Conservation (phyloP, 2,797 vertebrate genomes). For the Microctenopoma lineatum region DNA sequence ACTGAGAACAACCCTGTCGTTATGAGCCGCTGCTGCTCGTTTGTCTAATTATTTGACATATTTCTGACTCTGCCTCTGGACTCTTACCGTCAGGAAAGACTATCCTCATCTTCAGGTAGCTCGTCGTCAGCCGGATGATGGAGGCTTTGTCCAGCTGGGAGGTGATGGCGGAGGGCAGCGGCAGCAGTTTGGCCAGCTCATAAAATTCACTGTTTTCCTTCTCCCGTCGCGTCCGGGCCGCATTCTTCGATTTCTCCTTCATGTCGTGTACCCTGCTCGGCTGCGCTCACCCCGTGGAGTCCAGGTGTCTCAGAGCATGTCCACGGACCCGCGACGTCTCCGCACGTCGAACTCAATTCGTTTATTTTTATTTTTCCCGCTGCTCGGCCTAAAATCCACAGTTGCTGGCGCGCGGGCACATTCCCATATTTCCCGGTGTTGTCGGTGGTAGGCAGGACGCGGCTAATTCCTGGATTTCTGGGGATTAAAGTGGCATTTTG, state of each 20-base stretch:
- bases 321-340: neutral
- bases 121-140: conserved; percentile 97
- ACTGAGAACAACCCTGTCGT: too few species aligned
- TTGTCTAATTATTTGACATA: too few species aligned
- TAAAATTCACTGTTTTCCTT: conserved; percentile 99
- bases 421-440: conserved; percentile 52
- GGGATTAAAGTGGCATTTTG: neutral
- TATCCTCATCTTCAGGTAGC: conserved; percentile 97
- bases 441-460: conserved; percentile 21
- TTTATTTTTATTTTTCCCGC: neutral
- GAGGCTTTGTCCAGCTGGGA: conserved; percentile 99
- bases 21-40: too few species aligned
- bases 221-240: conserved; percentile 95
- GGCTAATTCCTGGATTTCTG: conserved; percentile 34
- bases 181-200: conserved; percentile 96
- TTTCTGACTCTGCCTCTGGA: too few species aligned
- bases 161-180: conserved; percentile 97
- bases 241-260: conserved; percentile 99
- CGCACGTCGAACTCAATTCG: neutral
- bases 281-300: conserved; percentile 56
- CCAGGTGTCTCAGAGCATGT: conserved; percentile 38
- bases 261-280: conserved; percentile 78
- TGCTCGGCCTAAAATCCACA: conserved; percentile 45
- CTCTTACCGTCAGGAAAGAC: conserved; percentile 95
- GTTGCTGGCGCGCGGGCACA: conserved; percentile 17